These are phyloP conservation scores for Gibbula magus DNA, from an alignment of 2,888 invertebrate genomes.

Conservation along the genomic window DNA sequence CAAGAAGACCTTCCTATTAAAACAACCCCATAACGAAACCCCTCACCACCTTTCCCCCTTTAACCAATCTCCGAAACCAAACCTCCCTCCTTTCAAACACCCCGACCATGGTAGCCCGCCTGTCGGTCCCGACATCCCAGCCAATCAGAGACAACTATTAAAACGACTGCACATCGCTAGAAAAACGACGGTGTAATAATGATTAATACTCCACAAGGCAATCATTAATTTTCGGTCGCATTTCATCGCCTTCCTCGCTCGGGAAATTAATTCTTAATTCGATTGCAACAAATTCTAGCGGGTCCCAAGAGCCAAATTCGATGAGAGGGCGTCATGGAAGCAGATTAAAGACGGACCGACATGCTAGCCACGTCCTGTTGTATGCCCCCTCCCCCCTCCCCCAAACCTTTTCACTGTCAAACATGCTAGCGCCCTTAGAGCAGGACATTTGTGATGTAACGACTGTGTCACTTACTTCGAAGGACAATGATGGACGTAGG, in stretches of 20 bases:
- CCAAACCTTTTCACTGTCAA: neutral
- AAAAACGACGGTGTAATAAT: slow-evolving; percentile 47
- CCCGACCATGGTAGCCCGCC: neutral
- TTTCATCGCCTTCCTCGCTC: slow-evolving; percentile 44
- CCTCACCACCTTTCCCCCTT: too few relatives aligned
- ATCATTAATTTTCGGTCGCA: slow-evolving; percentile 46
- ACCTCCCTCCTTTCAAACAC: too few relatives aligned
- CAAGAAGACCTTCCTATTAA: too few relatives aligned
- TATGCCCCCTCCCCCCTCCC: neutral
- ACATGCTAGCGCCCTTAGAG: too few relatives aligned
- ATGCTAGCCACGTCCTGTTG: slow-evolving; percentile 19
- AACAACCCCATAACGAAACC: too few relatives aligned
- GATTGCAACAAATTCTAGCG: slow-evolving; percentile 45
- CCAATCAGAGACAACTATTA: slow-evolving; percentile 2
- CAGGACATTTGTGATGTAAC: too few relatives aligned
- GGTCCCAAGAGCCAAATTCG: slow-evolving; percentile 25
- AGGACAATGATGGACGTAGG: too few relatives aligned
- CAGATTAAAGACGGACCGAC: slow-evolving; percentile 10
- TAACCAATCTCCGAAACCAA: too few relatives aligned
- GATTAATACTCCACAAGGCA: slow-evolving; percentile 46
- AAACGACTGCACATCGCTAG: slow-evolving; percentile 14
- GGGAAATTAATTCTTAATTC: slow-evolving; percentile 56
- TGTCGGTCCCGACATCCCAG: neutral
- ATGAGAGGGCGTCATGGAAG: slow-evolving; percentile 1
- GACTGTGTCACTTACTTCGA: too few relatives aligned